Evolutionary conservation across 1,140 invertebrate genomes (phyloP).

Genomic region (Spodoptera litura): DNA sequence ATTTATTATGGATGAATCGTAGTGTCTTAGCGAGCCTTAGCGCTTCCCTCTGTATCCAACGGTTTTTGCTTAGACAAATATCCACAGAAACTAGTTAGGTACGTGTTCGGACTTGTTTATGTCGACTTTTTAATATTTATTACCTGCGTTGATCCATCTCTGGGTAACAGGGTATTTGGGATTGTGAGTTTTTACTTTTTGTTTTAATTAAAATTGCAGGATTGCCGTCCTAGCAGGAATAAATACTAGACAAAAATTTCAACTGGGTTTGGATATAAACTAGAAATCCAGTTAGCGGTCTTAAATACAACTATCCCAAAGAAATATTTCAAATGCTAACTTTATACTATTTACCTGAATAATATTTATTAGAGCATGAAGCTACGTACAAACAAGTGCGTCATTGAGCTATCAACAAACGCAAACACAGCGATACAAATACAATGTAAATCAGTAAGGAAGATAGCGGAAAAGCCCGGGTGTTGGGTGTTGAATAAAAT

Average conservation of each 20-base stretch:
- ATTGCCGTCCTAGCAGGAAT: too few species aligned
- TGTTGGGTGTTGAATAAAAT: constrained; percentile 57
- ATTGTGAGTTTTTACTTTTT: neutral
- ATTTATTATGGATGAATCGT: constrained; percentile 13
- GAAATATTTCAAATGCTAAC: too few species aligned
- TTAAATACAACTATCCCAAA: too few species aligned
- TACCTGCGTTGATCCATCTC: constrained; percentile 59
- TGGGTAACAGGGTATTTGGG: constrained; percentile 36
- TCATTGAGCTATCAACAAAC: constrained; percentile 37
- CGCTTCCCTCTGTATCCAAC: constrained; percentile 66
- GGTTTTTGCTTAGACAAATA: constrained; percentile 83
- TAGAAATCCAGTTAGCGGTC: too few species aligned
- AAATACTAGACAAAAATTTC: too few species aligned
- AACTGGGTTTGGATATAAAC: too few species aligned
- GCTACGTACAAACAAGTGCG: constrained; percentile 6
- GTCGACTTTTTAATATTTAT: constrained; percentile 82
- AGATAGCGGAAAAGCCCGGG: constrained; percentile 47
- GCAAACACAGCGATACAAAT: constrained; percentile 31
- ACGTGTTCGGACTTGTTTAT: constrained; percentile 78
- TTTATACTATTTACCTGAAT: neutral
- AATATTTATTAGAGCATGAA: neutral
- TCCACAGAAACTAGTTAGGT: constrained; percentile 83
- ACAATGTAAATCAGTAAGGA: constrained; percentile 50
- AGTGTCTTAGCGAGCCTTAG: constrained; percentile 51
- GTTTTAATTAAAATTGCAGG: constrained; percentile 11